Conservation (phyloP, 2,113 vertebrate species). For the Phrynocephalus versicolor region DNA sequence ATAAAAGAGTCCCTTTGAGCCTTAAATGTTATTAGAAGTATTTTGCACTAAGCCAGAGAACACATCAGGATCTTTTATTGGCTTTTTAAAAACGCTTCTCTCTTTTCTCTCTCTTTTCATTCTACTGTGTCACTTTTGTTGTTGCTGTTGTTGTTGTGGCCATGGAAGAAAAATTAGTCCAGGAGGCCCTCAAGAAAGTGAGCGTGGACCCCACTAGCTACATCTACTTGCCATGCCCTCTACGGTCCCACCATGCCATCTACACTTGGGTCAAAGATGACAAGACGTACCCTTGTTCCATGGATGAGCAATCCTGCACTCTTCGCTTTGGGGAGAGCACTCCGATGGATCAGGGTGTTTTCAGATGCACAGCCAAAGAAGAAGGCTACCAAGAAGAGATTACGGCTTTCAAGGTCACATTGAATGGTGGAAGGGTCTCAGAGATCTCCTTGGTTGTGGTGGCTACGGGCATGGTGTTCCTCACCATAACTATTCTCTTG, state of each 20-base stretch:
- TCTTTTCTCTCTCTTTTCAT: not conserved
- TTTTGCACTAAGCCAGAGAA: not conserved
- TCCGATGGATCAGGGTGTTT: conserved; percentile 78
- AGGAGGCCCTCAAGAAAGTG: conserved; percentile 73
- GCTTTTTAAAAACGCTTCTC: no score
- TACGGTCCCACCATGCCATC: conserved; percentile 79
- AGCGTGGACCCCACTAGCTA: conserved; percentile 72
- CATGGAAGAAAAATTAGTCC: conserved; percentile 64
- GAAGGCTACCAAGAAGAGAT: conserved; percentile 80
- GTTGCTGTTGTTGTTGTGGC: conserved; percentile 7
- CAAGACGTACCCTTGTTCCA: conserved; percentile 76
- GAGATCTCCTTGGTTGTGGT: not conserved
- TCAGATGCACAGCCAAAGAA: conserved; percentile 80
- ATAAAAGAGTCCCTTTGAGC: no score
- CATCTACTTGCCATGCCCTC: conserved; percentile 78
- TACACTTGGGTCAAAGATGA: conserved; percentile 83
- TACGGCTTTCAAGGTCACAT: conserved; percentile 77
- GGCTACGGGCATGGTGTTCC: not conserved
- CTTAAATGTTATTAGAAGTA: not conserved
- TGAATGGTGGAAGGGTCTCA: conserved; percentile 52
- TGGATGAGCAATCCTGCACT: conserved; percentile 79
- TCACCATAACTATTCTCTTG: not conserved
- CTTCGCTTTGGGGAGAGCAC: conserved; percentile 71
- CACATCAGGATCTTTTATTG: not conserved
- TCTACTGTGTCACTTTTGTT: not conserved